Evolutionary conservation across 2,797 vertebrate genomes (phyloP), one percentile per base, ranked within the genome.

Genomic region (Brotula barbata): DNA sequence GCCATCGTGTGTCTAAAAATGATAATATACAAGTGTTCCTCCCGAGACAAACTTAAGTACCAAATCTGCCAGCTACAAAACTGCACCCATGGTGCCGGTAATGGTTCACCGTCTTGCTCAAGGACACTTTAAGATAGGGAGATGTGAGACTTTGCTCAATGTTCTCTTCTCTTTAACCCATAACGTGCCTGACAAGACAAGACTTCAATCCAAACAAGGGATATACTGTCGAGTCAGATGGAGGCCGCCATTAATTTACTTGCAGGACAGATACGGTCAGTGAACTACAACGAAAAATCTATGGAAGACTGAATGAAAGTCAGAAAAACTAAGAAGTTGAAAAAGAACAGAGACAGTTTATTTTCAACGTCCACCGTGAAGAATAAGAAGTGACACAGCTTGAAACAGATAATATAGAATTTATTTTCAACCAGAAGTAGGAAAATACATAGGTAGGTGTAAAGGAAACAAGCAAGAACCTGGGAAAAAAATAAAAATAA

Each of bases 391-490:
- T 93, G 92, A 94, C 93, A 91, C 92, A 83, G 83, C 91, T 92
- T 92, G 89, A 94, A 97, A 95, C 94, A 95, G 93, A 95, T 94
- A 94, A 95, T 95, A 94, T 90, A 95, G 92, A 95, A 95, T 97
- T 97, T 96, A 97, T 97, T 97, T 92, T 96, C 91, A 96, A 94
- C 93, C 95, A 94, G 94, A 93, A 95, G 94, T 97, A 97, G 95
- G 95, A 97, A 97, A 97, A 97, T 97, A 96, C 94, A 97, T 93
- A 89, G 88, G 92, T 89, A 89, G 88, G 93, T 91, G 90, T 94
- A 95, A 94, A 94, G 93, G 92, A 95, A 92, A 90, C 92, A 91
- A 95, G 91, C 92, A 90, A n/a, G 92, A 96, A 94, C 92, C 92
- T 94, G 93, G 71, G 84, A 88, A 93, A 89, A 49, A 64, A 34